Evolutionary conservation across 2,888 invertebrate species (phyloP).

Genomic region (Philonicus albiceps): DNA sequence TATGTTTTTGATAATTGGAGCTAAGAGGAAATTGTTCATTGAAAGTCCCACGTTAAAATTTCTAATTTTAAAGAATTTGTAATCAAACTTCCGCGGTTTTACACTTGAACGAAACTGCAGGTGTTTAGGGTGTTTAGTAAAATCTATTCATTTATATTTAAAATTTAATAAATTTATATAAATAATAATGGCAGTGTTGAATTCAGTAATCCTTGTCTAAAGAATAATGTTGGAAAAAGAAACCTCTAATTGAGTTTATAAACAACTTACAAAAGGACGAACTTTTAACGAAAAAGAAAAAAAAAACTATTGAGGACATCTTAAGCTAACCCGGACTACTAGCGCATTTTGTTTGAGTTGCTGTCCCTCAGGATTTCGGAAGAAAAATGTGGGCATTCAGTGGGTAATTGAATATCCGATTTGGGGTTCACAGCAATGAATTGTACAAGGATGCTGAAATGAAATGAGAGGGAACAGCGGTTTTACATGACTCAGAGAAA

Average conservation of each 20-base stretch:
- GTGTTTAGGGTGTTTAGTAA: too few relatives aligned
- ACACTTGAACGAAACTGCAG: too few relatives aligned
- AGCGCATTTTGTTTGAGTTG: neutral
- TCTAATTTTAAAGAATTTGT: too few relatives aligned
- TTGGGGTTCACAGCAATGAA: neutral
- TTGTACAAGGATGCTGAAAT: neutral
- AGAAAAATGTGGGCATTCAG: neutral
- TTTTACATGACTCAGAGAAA: neutral
- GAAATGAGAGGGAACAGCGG: neutral
- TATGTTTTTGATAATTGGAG: too few relatives aligned
- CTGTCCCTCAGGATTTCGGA: neutral
- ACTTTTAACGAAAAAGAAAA: neutral
- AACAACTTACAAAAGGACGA: neutral
- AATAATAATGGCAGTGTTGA: too few relatives aligned
- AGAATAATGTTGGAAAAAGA: neutral
- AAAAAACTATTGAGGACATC: neutral
- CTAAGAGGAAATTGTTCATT: too few relatives aligned
- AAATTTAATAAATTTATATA: too few relatives aligned
- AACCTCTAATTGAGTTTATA: neutral
- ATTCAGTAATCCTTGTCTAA: neutral
- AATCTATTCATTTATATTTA: too few relatives aligned
- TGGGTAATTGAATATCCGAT: neutral
- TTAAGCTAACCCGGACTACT: neutral
- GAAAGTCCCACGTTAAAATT: too few relatives aligned
- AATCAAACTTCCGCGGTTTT: too few relatives aligned